phyloP scores from a whole-genome alignment of 2,888 invertebrate species.

The Nasonovia ribisnigri region DNA sequence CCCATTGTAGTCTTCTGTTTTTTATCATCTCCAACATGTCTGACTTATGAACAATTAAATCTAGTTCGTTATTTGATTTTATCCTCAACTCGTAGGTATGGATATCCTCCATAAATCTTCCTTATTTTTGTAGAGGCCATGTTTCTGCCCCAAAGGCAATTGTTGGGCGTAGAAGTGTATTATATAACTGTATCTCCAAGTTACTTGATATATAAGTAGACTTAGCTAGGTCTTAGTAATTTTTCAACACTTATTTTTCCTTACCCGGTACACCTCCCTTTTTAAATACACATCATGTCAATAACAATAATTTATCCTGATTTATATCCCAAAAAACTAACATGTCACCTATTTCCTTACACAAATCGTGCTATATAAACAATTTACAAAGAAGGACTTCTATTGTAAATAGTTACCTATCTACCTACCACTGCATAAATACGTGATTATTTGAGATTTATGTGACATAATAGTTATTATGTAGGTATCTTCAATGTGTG shows the following conservation, averaged over 20 bases:
- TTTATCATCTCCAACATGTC: no score
- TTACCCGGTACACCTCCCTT: not conserved
- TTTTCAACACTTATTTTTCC: not conserved
- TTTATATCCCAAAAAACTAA: not conserved
- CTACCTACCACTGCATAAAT: not conserved
- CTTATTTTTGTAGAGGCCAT: no score
- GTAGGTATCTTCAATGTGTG: rapidly evolving
- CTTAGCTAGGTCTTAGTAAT: no score
- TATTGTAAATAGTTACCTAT: not conserved
- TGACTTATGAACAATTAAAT: no score
- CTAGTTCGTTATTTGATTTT: no score
- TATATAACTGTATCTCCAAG: no score
- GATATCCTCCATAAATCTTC: no score
- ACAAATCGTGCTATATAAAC: not conserved
- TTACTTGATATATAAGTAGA: no score
- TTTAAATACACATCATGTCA: not conserved
- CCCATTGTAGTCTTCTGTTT: no score
- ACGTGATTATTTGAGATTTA: not conserved
- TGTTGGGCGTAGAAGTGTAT: no score
- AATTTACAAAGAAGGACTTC: not conserved
- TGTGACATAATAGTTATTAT: not conserved
- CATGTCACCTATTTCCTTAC: not conserved
- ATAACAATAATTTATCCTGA: not conserved
- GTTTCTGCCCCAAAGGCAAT: no score
- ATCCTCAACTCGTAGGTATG: no score